Percentiles rank a stretch among this genome's conserved stretches.
Conservation (phyloP, 1,140 invertebrate genomes). For the Cotesia glomerata region DNA sequence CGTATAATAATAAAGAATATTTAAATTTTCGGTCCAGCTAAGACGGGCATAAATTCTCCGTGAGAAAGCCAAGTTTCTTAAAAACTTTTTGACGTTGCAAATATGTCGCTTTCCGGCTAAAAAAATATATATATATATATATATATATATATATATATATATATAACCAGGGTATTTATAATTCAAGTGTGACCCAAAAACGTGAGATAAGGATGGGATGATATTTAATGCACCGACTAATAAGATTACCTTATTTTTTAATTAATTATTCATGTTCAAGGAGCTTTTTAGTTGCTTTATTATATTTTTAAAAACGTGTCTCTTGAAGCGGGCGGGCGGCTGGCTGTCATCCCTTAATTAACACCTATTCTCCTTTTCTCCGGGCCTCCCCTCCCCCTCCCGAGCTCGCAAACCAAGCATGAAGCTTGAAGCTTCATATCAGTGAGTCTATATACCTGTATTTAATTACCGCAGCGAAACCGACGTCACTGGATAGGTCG, state of each 20-base stretch:
- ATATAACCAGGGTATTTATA: constrained; percentile 10
- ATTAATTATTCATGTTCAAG: neutral
- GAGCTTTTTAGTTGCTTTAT: constrained; percentile 1
- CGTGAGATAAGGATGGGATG: neutral
- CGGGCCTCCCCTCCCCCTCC: neutral
- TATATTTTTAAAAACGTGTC: too few relatives aligned
- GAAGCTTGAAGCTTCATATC: neutral
- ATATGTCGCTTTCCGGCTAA: neutral
- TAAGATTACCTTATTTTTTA: too few relatives aligned
- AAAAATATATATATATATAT: neutral
- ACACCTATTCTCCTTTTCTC: constrained; percentile 20
- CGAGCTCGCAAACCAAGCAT: too few relatives aligned
- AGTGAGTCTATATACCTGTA: constrained; percentile 1
- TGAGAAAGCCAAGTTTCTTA: constrained; percentile 8
- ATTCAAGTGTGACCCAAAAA: constrained; percentile 5
- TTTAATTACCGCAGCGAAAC: constrained; percentile 27
- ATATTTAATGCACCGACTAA: too few relatives aligned
- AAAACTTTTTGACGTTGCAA: neutral
- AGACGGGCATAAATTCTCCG: constrained; percentile 42
- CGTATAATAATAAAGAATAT: constrained; percentile 19
- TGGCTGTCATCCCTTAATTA: constrained; percentile 24
- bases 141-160: too few relatives aligned
- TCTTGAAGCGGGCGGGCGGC: neutral
- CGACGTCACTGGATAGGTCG: constrained; percentile 21
- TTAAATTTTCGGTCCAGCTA: constrained; percentile 52